Evolutionary conservation across 2,888 invertebrate genomes (phyloP), one percentile per base, ranked within the genome.

Genomic region (Myathropa florea): DNA sequence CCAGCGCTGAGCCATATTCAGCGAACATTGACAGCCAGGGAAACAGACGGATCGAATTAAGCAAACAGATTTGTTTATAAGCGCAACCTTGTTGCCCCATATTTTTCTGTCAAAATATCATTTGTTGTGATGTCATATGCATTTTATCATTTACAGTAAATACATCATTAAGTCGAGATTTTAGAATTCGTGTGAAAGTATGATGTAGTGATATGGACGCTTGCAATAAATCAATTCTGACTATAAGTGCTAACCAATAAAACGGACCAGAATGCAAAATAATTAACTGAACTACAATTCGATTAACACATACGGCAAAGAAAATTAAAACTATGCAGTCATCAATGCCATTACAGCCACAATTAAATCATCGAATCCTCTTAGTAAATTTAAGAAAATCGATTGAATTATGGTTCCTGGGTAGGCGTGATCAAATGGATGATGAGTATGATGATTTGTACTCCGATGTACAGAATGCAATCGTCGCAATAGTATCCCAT

Each of bases 361-460:
- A 82, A 68, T 57, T 85, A 55, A 79, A 86, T 70, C 86, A 86
- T 75, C 78, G 78, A 70, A 78, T 79, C 46, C 75, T 89, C 39
- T 72, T 89, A 24, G 36, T 78, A 12, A 88, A 89, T 65, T 72
- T 89, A 53, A 85, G 87, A 61, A 89, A 88, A 88, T 88, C 89
- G n/a, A 87, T 88, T 23, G 89, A 89, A 68, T 61, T 88, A 33
- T 89, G 88, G 88, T 89, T 88, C 59, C 46, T 88, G 4, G 71
- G 71, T 46, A 71, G 83, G 36, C 79, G 86, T 21, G 89, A 89
- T 75, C 72, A 72, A 26, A 21, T 65, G 2, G 71, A 83, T 12
- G 76, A 63, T n/a, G 81, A 81, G 14, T 81, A 71, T 14, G 36
- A 78, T 24, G 83, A 85, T 59, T 82, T 73, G 21, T 83, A 86